These are phyloP conservation scores for Drosophila ironensis DNA, from an alignment of 1,140 invertebrate species.

Conservation along the genomic window DNA sequence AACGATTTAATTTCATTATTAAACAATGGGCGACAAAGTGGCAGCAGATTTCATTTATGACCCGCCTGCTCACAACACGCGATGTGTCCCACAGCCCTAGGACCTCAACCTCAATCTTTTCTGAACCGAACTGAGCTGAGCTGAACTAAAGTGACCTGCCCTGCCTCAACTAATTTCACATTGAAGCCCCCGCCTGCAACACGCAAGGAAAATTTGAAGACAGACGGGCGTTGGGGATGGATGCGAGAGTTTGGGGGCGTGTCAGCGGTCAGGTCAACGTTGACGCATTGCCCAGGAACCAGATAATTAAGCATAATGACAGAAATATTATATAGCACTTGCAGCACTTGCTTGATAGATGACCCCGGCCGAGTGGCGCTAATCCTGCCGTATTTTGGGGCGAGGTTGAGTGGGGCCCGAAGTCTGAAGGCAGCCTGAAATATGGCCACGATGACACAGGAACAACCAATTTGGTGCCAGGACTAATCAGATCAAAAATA, in stretches of 20 bases:
- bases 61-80: constrained; percentile 49
- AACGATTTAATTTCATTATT: constrained; percentile 78
- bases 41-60: constrained; percentile 76
- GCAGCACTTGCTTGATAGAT: constrained; percentile 59
- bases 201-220: constrained; percentile 26
- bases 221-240: neutral
- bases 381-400: neutral
- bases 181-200: constrained; percentile 15
- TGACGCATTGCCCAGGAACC: constrained; percentile 78
- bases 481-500: constrained; percentile 16
- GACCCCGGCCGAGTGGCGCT: constrained; percentile 9
- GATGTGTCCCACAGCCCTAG: constrained; percentile 28
- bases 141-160: constrained; percentile 29
- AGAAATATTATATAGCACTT: constrained; percentile 74
- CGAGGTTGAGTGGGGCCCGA: neutral
- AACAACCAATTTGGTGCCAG: constrained; percentile 35
- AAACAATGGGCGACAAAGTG: constrained; percentile 79
- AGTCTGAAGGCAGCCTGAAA: constrained; percentile 14
- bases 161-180: constrained; percentile 46
- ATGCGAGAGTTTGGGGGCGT: neutral
- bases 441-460: constrained; percentile 43
- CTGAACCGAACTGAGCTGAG: neutral
- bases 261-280: constrained; percentile 45
- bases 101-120: constrained; percentile 36
- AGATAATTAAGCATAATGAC: constrained; percentile 82